Evolutionary conservation across 1,140 invertebrate genomes (phyloP).

Genomic region (Dufourea novaeangliae): DNA sequence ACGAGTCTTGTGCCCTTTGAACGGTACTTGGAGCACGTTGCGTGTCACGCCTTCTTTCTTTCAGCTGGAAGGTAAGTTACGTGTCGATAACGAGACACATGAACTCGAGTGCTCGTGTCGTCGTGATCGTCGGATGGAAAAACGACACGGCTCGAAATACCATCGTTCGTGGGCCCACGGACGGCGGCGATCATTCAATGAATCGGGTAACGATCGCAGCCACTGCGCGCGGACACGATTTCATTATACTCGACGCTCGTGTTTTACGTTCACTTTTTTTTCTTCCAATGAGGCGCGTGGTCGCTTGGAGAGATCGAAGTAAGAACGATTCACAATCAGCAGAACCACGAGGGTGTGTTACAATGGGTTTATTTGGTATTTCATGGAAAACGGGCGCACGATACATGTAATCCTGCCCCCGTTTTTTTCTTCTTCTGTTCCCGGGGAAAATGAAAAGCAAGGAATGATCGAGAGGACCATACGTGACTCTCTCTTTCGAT

Average conservation of each 20-base stretch:
- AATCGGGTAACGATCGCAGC: background rate
- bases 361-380: no score
- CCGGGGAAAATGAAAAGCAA: background rate
- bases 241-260: background rate
- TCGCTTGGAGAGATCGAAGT: conserved; percentile 45
- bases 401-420: no score
- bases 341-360: background rate
- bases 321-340: conserved; percentile 42
- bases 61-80: conserved; percentile 77
- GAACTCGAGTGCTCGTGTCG: background rate
- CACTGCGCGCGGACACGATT: background rate
- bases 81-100: conserved; percentile 9
- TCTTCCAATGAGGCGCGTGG: background rate
- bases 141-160: background rate
- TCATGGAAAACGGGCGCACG: no score
- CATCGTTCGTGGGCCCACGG: background rate
- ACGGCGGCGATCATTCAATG: background rate
- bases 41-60: conserved; percentile 57
- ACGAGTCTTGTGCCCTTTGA: background rate
- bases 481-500: conserved; percentile 6
- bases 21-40: background rate
- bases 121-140: conserved; percentile 9
- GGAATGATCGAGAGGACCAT: background rate
- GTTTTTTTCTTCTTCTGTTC: no score
- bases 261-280: no score